phyloP scores from a whole-genome alignment of 1,140 invertebrate genomes.

The Leptoteleia sp. region DNA sequence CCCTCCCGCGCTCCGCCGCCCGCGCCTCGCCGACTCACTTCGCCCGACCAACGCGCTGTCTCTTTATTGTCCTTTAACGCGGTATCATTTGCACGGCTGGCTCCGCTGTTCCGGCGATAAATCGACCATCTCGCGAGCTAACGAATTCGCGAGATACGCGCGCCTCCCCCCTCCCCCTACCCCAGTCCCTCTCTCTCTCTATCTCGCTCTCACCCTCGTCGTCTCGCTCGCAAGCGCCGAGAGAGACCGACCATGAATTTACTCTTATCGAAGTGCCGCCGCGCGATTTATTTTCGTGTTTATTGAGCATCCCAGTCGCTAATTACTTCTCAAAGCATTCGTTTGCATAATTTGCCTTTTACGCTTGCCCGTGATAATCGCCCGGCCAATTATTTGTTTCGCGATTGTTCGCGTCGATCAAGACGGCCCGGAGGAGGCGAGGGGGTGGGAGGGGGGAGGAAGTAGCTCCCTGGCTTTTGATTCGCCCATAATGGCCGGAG shows the following conservation, averaged over 20 bases:
- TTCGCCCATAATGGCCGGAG: too few species aligned
- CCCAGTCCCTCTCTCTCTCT: too few species aligned
- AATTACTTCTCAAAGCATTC: slow-evolving; percentile 34
- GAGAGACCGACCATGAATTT: too few species aligned
- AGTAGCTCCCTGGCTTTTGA: too few species aligned
- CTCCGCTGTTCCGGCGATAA: slow-evolving; percentile 6
- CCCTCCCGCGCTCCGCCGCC: too few species aligned
- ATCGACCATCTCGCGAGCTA: slow-evolving; percentile 6
- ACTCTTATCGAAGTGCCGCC: slow-evolving; percentile 55
- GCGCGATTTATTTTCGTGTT: slow-evolving; percentile 39
- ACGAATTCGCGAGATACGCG: slow-evolving; percentile 27
- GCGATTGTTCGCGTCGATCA: slow-evolving; percentile 13
- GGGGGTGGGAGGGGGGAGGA: too few species aligned
- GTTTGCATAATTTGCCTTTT: slow-evolving; percentile 32
- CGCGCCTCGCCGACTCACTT: too few species aligned
- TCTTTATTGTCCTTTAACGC: slow-evolving; percentile 41
- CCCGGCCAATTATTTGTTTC: slow-evolving; percentile 20
- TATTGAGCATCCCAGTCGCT: slow-evolving; percentile 34
- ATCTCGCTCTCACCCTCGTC: too few species aligned
- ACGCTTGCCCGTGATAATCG: background rate
- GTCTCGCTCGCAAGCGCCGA: slow-evolving; percentile 18
- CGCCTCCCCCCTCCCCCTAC: too few species aligned
- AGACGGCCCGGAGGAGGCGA: too few species aligned
- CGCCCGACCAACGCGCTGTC: too few species aligned
- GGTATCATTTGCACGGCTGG: slow-evolving; percentile 38